Evolutionary conservation across 1,140 invertebrate species (phyloP), one percentile per base, ranked within the genome.

Genomic region (Scaptomyza pallida): DNA sequence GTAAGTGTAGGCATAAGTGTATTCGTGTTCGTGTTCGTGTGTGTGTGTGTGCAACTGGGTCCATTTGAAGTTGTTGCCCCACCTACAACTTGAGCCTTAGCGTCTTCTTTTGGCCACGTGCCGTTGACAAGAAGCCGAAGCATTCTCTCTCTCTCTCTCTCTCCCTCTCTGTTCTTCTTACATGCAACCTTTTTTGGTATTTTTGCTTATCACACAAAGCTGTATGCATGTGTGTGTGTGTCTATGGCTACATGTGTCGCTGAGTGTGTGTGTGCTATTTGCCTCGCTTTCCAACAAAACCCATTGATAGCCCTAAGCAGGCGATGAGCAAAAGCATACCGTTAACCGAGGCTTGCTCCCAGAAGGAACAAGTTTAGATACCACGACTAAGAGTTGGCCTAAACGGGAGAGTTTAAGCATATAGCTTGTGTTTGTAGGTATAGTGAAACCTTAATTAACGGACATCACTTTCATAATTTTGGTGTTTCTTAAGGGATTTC

Each of bases 221-320:
- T 68, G 23, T 55, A n/a, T 48, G 13, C 41, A 52, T 48, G 52
- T 47, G n/a, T 48, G 19, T 48, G 21, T 54, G 26, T 62, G 51
- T 26, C 21, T 52, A 30, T 52, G 30, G 19, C 17, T 52, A 60
- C 26, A 47, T 60, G 56, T 48, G 43, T 48, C 43, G 43, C 43
- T 60, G 17, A 37, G 8, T 33, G 56, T 30, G 8, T 33, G 56
- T 30, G 44, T 44, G 59, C 51, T 17, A 16, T 40, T 63, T 61
- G 57, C 37, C 43, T 55, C 43, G 21, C 37, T 48, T 62, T 50
- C 57, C 17, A 30, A 21, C 19, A 30, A 30, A 73, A 69, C 48
- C 82, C 79, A 86, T 86, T 86, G 82, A 86, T 88, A 75, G 65
- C 52, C 60, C 21, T 69, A 17, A 52, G 50, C 60, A 45, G 43